A percentile compares a stretch with the other conserved stretches of the same genome.
Conservation (phyloP, 2,888 invertebrate species). For the Lampropteryx suffumata region DNA sequence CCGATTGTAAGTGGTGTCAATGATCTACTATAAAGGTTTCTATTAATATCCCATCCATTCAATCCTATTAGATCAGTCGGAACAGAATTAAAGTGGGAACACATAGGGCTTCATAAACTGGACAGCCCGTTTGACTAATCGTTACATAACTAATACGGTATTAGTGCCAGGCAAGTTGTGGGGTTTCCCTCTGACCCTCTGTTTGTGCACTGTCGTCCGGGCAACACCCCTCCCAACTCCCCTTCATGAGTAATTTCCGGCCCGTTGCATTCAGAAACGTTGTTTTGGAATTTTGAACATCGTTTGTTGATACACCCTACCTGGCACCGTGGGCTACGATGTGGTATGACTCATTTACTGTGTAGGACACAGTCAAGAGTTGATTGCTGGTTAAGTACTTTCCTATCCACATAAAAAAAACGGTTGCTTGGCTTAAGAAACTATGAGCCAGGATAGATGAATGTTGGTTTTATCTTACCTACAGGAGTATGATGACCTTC, state of each 20-base stretch:
- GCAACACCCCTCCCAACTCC: conserved; percentile 51
- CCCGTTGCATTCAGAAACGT: conserved; percentile 35
- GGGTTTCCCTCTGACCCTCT: conserved; percentile 70
- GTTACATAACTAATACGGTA: conserved; percentile 38
- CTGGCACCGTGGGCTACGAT: conserved; percentile 3
- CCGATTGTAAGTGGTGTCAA: too few relatives aligned
- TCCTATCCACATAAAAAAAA: too few relatives aligned
- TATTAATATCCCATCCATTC: too few relatives aligned
- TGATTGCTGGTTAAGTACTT: too few relatives aligned
- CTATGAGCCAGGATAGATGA: too few relatives aligned
- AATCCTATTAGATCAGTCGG: too few relatives aligned
- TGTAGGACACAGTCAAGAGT: too few relatives aligned
- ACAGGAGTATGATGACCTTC: conserved; percentile 93
- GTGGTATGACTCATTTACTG: conserved; percentile 13
- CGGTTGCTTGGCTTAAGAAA: too few relatives aligned
- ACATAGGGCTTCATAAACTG: too few relatives aligned
- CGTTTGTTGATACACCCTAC: neutral
- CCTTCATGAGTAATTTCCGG: conserved; percentile 67
- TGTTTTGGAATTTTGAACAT: conserved; percentile 36
- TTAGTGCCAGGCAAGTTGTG: conserved; percentile 33
- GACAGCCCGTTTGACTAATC: conserved; percentile 33
- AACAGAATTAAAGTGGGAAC: too few relatives aligned
- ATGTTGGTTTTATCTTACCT: conserved; percentile 82
- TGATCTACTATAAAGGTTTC: too few relatives aligned
- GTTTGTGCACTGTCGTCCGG: conserved; percentile 69